Evolutionary conservation across 1,140 invertebrate genomes (phyloP).

Genomic region (Galleria mellonella): DNA sequence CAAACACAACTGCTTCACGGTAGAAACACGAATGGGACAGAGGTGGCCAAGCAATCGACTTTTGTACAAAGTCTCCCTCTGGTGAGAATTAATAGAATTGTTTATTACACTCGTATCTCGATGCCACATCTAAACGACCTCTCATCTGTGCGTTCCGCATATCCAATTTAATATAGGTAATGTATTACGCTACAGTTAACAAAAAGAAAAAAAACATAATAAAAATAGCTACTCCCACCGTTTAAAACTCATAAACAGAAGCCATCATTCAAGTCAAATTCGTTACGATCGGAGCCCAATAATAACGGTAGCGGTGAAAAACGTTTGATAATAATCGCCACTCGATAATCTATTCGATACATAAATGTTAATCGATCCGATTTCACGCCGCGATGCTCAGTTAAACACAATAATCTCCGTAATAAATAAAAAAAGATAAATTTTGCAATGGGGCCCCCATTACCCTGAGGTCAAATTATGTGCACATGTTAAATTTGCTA

Average conservation of each 20-base stretch:
- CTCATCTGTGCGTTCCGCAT: background rate
- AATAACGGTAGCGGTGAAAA: conserved; percentile 1
- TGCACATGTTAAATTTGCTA: conserved; percentile 26
- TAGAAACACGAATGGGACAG: no score
- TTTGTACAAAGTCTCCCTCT: no score
- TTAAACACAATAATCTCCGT: conserved; percentile 42
- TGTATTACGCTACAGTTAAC: background rate
- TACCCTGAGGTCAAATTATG: conserved; percentile 13
- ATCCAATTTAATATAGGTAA: conserved; percentile 3
- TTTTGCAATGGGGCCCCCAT: conserved; percentile 18
- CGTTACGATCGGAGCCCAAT: background rate
- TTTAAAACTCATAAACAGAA: conserved; percentile 1
- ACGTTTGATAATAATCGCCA: conserved; percentile 14
- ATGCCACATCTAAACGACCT: conserved; percentile 1
- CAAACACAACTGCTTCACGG: no score
- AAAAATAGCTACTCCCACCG: background rate
- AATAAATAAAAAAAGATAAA: conserved; percentile 48
- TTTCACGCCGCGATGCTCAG: conserved; percentile 41
- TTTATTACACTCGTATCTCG: background rate
- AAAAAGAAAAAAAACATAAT: background rate
- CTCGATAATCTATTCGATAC: conserved; percentile 42
- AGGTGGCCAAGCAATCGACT: no score
- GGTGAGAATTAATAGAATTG: no score
- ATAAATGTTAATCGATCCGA: conserved; percentile 45
- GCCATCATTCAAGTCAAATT: conserved; percentile 6